A percentile compares a stretch with the other conserved stretches of the same genome.
Evolutionary conservation across 2,888 invertebrate genomes (phyloP).

Genomic region (Cryptocephalus moraei): DNA sequence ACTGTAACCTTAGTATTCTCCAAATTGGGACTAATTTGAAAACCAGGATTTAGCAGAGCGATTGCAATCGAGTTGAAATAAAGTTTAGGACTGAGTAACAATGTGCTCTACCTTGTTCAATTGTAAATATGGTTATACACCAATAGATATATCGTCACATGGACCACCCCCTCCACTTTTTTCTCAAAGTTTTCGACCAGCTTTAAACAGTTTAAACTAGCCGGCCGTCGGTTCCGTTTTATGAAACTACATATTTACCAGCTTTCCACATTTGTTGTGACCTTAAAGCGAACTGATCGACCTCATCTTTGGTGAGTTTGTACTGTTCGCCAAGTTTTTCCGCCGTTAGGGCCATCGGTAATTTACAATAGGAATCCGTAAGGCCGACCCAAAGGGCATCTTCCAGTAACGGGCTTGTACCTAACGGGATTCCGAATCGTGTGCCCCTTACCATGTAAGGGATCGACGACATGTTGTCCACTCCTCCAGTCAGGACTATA

Average conservation of each 20-base stretch:
- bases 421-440: conserved; percentile 82
- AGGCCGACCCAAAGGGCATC: conserved; percentile 85
- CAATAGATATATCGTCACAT: no score
- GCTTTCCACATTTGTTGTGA: conserved; percentile 85
- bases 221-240: no score
- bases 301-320: conserved; percentile 68
- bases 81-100: no score
- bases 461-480: conserved; percentile 91
- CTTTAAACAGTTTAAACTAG: no score
- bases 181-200: no score
- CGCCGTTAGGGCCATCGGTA: conserved; percentile 94
- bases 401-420: conserved; percentile 66
- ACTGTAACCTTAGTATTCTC: no score
- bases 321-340: conserved; percentile 86
- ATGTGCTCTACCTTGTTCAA: no score
- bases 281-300: conserved; percentile 73
- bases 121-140: no score
- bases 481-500: conserved; percentile 83
- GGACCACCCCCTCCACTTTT: no score
- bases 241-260: conserved; percentile 39
- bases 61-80: no score
- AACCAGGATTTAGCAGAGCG: no score
- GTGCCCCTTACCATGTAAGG: conserved; percentile 78
- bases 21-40: no score
- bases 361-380: conserved; percentile 77